These are phyloP conservation scores for Cervus canadensis DNA, from an alignment of 2,113 vertebrate species.

Conservation along the genomic window DNA sequence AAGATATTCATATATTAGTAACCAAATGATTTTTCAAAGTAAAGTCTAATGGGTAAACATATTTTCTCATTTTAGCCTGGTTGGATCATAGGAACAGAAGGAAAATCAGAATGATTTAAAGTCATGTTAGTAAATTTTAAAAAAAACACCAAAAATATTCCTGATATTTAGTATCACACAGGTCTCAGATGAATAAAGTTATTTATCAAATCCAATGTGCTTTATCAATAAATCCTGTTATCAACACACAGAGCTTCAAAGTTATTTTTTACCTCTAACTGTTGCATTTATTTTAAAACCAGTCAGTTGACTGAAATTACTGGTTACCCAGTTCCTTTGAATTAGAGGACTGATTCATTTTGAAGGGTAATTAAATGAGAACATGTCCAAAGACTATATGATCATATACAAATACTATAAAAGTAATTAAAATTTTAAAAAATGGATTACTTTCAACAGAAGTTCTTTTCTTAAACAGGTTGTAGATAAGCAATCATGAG, in stretches of 20 bases:
- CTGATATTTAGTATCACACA: conserved; percentile 8
- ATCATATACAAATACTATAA: background rate
- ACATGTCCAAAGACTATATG: background rate
- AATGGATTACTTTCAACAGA: background rate
- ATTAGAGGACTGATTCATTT: background rate
- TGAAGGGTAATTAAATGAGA: background rate
- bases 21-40: conserved; percentile 1
- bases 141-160: conserved; percentile 17
- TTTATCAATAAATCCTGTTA: conserved; percentile 9
- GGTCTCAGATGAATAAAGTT: background rate
- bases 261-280: background rate
- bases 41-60: background rate
- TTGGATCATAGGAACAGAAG: background rate
- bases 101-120: background rate
- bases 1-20: background rate
- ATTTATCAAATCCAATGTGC: background rate
- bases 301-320: background rate
- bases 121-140: background rate
- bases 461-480: background rate
- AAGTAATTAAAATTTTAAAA: background rate
- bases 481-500: background rate
- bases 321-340: background rate
- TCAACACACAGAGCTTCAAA: background rate
- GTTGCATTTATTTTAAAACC: background rate
- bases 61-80: conserved; percentile 24